These are phyloP conservation scores for Lutjanus argentimaculatus DNA, from an alignment of 2,797 vertebrate species.

Conservation along the genomic window DNA sequence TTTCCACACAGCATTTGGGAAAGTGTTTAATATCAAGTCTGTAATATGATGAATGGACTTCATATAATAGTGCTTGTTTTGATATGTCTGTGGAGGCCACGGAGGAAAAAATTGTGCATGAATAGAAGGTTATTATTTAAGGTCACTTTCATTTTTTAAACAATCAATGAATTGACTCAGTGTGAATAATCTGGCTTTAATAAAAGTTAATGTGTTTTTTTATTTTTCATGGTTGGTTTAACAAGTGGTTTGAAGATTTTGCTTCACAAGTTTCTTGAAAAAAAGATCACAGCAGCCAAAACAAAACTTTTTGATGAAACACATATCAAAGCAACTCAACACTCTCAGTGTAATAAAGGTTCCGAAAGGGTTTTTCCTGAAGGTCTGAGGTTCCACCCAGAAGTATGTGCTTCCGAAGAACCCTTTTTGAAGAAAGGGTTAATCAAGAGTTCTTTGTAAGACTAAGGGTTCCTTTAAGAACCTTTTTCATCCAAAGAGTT, in stretches of 20 bases:
- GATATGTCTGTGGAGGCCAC: conserved; percentile 27
- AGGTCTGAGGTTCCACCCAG: too few relatives aligned
- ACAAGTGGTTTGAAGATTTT: conserved; percentile 8
- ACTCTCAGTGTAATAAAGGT: too few relatives aligned
- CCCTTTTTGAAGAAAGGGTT: too few relatives aligned
- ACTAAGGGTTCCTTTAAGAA: too few relatives aligned
- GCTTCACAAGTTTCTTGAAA: background rate
- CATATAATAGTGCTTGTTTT: conserved; percentile 65
- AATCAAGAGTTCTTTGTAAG: too few relatives aligned
- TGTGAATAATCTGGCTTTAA: conserved; percentile 47
- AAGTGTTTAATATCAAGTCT: conserved; percentile 75
- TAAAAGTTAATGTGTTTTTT: conserved; percentile 23
- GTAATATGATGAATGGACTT: conserved; percentile 62
- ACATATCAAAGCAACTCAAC: background rate
- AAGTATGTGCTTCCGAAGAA: too few relatives aligned
- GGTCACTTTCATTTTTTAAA: conserved; percentile 53
- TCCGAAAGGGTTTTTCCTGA: too few relatives aligned
- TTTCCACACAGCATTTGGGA: conserved; percentile 62
- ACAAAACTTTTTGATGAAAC: conserved; percentile 8
- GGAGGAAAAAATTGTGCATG: background rate
- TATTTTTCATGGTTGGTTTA: background rate
- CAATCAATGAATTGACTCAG: conserved; percentile 41
- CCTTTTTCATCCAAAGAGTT: too few relatives aligned
- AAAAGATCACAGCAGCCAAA: conserved; percentile 5
- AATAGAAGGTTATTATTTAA: conserved; percentile 33